These are phyloP conservation scores for Pelobates cultripes DNA, from an alignment of 2,797 vertebrate species.

Conservation along the genomic window DNA sequence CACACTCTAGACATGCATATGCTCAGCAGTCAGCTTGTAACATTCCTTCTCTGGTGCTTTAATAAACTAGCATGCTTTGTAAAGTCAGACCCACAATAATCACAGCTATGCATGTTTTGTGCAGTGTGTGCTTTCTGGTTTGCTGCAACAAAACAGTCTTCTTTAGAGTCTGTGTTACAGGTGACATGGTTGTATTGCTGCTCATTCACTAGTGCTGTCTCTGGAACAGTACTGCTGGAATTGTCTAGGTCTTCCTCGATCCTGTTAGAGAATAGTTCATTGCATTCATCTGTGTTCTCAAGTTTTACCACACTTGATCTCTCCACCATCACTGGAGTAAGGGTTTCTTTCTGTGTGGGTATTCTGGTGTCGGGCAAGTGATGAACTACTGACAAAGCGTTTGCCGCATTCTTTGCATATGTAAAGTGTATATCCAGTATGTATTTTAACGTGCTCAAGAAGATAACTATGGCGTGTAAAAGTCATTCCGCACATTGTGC, in stretches of 20 bases:
- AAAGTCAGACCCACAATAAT: neutral
- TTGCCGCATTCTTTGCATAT: neutral
- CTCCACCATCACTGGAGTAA: neutral
- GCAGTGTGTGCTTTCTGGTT: neutral
- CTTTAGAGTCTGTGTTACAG: neutral
- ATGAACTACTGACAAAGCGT: neutral
- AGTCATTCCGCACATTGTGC: neutral
- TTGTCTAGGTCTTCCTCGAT: neutral
- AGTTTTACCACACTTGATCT: neutral
- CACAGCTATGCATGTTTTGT: neutral
- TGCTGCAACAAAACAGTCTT: neutral
- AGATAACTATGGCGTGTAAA: constrained; percentile 1
- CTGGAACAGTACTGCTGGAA: neutral
- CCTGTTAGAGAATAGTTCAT: too few species aligned
- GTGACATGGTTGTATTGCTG: neutral
- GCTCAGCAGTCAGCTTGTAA: neutral
- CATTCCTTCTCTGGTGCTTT: neutral
- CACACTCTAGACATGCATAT: neutral
- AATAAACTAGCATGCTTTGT: neutral
- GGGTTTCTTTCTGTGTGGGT: neutral
- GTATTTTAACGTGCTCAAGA: neutral
- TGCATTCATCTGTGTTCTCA: neutral
- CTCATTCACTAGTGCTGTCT: neutral
- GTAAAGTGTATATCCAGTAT: neutral
- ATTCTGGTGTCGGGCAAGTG: constrained; percentile 2